Evolutionary conservation across 1,140 invertebrate species (phyloP), one percentile per base, ranked within the genome.

Genomic region (Notospermus geniculatus): DNA sequence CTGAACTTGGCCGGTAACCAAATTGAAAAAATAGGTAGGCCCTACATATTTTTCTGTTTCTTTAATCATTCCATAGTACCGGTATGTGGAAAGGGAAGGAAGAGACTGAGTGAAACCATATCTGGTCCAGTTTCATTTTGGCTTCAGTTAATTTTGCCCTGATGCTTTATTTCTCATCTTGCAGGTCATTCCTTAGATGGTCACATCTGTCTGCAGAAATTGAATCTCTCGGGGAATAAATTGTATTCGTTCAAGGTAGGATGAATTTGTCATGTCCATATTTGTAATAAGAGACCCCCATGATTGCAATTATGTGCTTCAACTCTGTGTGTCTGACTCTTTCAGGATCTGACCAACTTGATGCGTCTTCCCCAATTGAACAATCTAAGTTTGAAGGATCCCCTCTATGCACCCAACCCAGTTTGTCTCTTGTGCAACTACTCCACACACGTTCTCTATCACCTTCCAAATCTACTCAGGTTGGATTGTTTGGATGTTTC

Each of bases 1-100:
- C 58, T 82, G 30, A 82, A 81, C 65, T 59, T 82, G 45, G 79
- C 80, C 55, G 76, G 76, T 66, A 81, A 81, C 61, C 64, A 65
- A 29, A 82, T 82, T 54, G 63, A 71, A 23, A 73, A 72, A 71
- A 79, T 82, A 62, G 80, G 80, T 80, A 70, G 73, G 65, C 57
- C 55, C 32, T 27, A 50, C 32, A 36, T 7, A n/a, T 50, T 50
- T 5, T 23, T 50, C n/a, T n/a, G n/a, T 7, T n/a, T 5, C 46
- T 23, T 5, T 7, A 50, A 23, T 5, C n/a, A 36, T 36, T 15
- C 32, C 32, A 36, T 54, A 5, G 28, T 55, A 55, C n/a, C n/a
- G n/a, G n/a, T n/a, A n/a, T n/a, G n/a, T n/a, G n/a, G n/a, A n/a
- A n/a, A n/a, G n/a, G n/a, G n/a, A n/a, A n/a, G n/a, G n/a, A n/a